Evolutionary conservation across 2,113 vertebrate genomes (phyloP).

Genomic region (Shinisaurus crocodilurus): DNA sequence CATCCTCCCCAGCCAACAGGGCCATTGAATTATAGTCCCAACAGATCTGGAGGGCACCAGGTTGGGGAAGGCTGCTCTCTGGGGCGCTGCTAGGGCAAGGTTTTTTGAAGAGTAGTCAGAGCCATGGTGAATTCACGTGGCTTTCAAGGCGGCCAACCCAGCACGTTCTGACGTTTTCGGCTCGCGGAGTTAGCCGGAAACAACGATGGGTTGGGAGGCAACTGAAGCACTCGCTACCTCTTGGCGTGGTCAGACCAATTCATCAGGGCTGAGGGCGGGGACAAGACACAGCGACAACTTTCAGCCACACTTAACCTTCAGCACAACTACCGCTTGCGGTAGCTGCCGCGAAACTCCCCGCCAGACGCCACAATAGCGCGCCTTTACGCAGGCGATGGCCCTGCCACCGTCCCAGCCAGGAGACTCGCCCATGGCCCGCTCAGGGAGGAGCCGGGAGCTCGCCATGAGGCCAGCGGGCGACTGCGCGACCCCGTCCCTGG

Average conservation of each 20-base stretch:
- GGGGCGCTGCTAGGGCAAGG: background rate
- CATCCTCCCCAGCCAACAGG: no score
- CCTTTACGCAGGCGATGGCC: background rate
- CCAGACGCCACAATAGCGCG: constrained; percentile 7
- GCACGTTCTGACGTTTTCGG: background rate
- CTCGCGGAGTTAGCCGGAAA: background rate
- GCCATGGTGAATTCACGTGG: no score
- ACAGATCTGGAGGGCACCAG: no score
- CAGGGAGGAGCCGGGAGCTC: background rate
- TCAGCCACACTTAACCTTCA: background rate
- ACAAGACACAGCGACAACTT: background rate
- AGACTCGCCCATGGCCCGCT: background rate
- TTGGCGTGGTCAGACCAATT: background rate
- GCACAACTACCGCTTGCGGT: background rate
- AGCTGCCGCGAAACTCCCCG: background rate
- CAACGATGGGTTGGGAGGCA: background rate
- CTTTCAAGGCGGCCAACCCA: background rate
- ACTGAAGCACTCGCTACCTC: background rate
- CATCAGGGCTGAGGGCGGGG: background rate
- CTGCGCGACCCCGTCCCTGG: background rate
- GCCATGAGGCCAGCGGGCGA: background rate
- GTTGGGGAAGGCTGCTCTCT: no score
- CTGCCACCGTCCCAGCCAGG: background rate
- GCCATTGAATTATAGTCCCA: no score
- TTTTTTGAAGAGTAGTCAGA: background rate